Conservation (phyloP, 2,797 vertebrate genomes). For the Sarcoramphus papa region DNA sequence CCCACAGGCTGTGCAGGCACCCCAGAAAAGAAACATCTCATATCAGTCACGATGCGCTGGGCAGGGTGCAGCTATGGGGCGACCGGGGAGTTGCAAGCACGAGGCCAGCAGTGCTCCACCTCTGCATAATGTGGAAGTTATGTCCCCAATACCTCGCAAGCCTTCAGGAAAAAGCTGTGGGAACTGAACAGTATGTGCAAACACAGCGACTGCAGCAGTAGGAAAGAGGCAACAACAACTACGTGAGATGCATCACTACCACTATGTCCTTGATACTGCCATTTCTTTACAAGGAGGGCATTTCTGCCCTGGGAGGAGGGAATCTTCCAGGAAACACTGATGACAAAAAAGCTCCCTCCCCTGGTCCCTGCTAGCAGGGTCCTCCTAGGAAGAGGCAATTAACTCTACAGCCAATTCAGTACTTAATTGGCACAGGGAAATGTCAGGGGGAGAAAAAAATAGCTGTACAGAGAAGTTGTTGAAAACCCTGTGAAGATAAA, state of each 20-base stretch:
- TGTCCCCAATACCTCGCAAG: fast-evolving
- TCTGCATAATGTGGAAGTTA: fast-evolving
- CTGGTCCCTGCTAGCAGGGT: neutral
- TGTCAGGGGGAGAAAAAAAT: neutral
- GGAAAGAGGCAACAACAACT: neutral
- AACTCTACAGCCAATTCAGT: neutral
- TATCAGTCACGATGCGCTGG: fast-evolving
- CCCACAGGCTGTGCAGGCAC: neutral
- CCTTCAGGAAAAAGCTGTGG: neutral
- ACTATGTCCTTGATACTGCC: neutral
- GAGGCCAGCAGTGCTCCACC: neutral
- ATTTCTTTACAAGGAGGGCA: neutral
- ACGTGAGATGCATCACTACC: neutral
- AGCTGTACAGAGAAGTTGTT: neutral
- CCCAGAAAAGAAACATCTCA: neutral
- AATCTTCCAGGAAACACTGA: neutral
- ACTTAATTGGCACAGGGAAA: neutral
- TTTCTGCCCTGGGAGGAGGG: neutral
- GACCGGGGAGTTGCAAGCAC: neutral
- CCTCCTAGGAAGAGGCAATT: neutral
- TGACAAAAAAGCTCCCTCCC: neutral
- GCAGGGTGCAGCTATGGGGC: neutral
- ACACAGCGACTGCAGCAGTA: neutral
- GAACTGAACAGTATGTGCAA: fast-evolving
- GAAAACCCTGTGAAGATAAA: neutral